phyloP scores from a whole-genome alignment of 1,140 invertebrate genomes.

The Mercenaria mercenaria region DNA sequence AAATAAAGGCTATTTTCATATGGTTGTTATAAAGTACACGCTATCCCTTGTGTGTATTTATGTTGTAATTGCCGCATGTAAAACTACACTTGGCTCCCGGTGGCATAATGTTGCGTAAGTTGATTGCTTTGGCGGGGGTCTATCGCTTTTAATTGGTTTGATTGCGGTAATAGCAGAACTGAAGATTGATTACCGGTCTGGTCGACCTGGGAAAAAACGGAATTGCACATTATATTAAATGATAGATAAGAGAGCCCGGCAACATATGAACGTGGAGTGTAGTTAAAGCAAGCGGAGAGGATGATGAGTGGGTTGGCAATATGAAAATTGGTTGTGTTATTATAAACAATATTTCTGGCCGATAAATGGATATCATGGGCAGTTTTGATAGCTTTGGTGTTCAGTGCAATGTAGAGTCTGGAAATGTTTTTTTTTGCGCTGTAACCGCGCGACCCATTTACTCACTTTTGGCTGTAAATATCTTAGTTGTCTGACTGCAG shows the following conservation, averaged over 20 bases:
- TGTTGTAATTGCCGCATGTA: background rate
- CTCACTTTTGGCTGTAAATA: too few species aligned
- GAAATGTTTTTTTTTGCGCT: too few species aligned
- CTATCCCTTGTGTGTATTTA: background rate
- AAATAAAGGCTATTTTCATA: background rate
- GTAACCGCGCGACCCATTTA: too few species aligned
- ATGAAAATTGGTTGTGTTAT: too few species aligned
- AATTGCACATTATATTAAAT: slow-evolving; percentile 4
- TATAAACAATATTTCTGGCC: too few species aligned
- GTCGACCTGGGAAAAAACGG: background rate
- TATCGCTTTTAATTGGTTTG: background rate
- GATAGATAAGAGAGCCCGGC: background rate
- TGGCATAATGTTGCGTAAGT: background rate
- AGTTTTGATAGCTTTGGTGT: too few species aligned
- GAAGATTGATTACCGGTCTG: background rate
- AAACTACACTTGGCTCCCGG: background rate
- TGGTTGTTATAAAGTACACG: background rate
- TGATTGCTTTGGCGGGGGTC: background rate
- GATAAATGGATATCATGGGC: too few species aligned
- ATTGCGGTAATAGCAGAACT: background rate
- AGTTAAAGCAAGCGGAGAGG: background rate
- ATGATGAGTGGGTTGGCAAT: background rate
- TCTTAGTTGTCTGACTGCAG: too few species aligned
- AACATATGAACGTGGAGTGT: background rate
- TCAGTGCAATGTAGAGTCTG: too few species aligned